phyloP scores from a whole-genome alignment of 2,113 vertebrate genomes.

The Melierax canorus region DNA sequence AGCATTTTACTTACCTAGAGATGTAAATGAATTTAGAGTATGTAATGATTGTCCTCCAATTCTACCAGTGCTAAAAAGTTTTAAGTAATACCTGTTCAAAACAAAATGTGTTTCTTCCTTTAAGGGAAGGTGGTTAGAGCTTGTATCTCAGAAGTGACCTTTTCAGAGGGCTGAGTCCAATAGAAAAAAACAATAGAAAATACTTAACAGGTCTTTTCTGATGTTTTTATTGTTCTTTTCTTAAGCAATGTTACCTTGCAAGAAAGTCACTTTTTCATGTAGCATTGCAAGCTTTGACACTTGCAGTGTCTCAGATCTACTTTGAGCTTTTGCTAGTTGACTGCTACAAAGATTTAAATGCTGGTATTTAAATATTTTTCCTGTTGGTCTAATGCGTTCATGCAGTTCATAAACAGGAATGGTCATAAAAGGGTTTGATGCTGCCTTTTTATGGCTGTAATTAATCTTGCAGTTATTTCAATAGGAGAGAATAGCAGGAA shows the following conservation, averaged over 20 bases:
- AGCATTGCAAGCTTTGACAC: background rate
- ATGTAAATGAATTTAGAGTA: background rate
- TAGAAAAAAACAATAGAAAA: background rate
- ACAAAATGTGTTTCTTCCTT: background rate
- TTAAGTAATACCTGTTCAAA: background rate
- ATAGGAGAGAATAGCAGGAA: background rate
- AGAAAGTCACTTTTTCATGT: background rate
- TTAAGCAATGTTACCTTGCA: background rate
- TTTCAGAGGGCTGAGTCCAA: background rate
- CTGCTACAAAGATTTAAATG: background rate
- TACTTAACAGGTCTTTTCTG: background rate
- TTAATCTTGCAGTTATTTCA: conserved; percentile 42
- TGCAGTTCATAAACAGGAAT: conserved; percentile 17
- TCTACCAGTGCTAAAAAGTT: background rate
- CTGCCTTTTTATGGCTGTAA: conserved; percentile 18
- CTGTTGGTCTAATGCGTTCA: background rate
- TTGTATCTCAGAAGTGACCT: background rate
- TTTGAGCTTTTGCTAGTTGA: background rate
- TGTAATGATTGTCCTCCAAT: background rate
- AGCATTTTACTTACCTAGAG: background rate
- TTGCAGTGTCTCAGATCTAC: background rate
- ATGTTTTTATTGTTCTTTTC: background rate
- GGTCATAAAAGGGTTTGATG: conserved; percentile 22
- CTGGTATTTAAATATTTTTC: background rate
- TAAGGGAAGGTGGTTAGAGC: background rate